phyloP scores from a whole-genome alignment of 2,888 invertebrate genomes.

The Drosophila paramelanica region DNA sequence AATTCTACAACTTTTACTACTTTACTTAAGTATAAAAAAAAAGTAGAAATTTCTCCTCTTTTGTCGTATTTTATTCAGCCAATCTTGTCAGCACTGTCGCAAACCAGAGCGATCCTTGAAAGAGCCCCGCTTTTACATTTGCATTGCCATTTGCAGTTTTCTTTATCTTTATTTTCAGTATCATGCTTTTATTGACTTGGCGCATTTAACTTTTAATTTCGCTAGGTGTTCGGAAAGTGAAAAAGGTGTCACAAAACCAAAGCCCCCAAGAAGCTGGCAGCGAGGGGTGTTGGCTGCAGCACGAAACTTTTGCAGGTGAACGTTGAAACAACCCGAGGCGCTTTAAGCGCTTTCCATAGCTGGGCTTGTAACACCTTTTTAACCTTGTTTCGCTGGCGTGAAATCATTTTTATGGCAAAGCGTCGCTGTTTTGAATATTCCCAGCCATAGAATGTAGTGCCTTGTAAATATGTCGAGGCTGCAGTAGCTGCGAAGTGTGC shows the following conservation, averaged over 20 bases:
- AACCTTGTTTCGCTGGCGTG: conserved; percentile 71
- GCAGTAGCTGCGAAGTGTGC: conserved; percentile 6
- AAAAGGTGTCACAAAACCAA: conserved; percentile 37
- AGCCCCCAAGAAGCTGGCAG: conserved; percentile 22
- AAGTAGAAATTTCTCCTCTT: too few species aligned
- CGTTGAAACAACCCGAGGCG: conserved; percentile 52
- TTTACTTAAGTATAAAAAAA: too few species aligned
- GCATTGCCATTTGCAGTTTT: conserved; percentile 26
- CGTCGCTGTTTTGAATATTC: conserved; percentile 54
- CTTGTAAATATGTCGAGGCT: conserved; percentile 61
- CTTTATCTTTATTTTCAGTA: conserved; percentile 59
- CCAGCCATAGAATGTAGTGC: conserved; percentile 53
- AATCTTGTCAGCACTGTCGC: not conserved
- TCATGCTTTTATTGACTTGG: conserved; percentile 73
- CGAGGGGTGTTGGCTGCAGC: not conserved
- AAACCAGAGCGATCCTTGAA: not conserved
- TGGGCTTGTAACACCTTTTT: conserved; percentile 65
- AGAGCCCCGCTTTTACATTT: not conserved
- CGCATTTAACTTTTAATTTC: conserved; percentile 77
- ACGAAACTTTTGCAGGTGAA: conserved; percentile 52
- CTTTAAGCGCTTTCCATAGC: conserved; percentile 48
- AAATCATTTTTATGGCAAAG: conserved; percentile 65
- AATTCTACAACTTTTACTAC: too few species aligned
- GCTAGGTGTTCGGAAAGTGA: conserved; percentile 32
- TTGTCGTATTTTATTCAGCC: not conserved